Base-by-base conservation (phyloP, 2,888 invertebrate species). In the Gari tellinella region DNA sequence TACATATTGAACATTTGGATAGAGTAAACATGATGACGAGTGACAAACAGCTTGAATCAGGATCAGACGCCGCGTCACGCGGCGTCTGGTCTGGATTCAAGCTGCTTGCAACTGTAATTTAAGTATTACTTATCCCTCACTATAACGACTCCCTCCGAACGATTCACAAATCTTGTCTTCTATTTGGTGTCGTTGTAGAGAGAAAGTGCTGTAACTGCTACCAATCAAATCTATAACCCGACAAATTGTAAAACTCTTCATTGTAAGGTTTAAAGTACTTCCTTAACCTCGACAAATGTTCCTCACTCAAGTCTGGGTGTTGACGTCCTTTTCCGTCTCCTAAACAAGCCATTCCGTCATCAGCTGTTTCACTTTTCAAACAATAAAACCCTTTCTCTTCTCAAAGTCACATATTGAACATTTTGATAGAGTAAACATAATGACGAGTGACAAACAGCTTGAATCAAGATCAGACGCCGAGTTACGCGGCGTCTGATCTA, bases 321-420 rank as follows among this genome's bases (percentile, higher is more conserved):
- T 93, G 96, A 94, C 91, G 95, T 91, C 93, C 98, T 93, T 94
- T 98, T 95, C 92, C 97, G 94, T 94, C 96, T 94, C 96, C 96
- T 60, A 98, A 93, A 91, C 98, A 98, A 89, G 96, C 96, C 92
- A 96, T 95, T 5, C 21, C 37, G 14, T 15, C 17, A 8, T 58
- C 49, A 1, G 74, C 76, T 1, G 53, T 46, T 88, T 96, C 94
- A 83, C 89, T 40, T 7, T 38, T 21, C 92, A 96, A 95, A 89
- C 97, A 98, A 92, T 96, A 98, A 93, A 99, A 97, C 63, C 98
- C 97, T 92, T 98, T 98, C 19, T 97, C 97, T 93, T n/a, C n/a
- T n/a, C n/a, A n/a, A n/a, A n/a, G n/a, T n/a, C n/a, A n/a, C n/a
- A n/a, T n/a, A n/a, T n/a, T n/a, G n/a, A n/a, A n/a, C n/a, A n/a